These are phyloP conservation scores for Pheosia gnoma DNA, from an alignment of 2,888 invertebrate genomes.

Conservation along the genomic window DNA sequence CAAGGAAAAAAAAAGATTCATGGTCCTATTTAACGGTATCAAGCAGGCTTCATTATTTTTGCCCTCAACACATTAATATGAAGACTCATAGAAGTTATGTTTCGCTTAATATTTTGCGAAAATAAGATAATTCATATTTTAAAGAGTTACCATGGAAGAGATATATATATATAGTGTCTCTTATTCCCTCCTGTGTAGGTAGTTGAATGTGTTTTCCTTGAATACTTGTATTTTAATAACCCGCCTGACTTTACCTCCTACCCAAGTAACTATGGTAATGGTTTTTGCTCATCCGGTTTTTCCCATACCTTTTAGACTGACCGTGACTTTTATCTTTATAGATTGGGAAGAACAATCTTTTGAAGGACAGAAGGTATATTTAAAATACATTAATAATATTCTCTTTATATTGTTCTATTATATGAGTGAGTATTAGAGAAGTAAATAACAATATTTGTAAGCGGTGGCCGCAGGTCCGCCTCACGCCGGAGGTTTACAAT, in stretches of 20 bases:
- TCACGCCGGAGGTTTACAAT: too few relatives aligned
- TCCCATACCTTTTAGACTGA: not conserved
- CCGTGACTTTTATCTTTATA: not conserved
- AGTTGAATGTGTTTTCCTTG: not conserved
- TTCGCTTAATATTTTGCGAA: not conserved
- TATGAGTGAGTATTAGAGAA: too few relatives aligned
- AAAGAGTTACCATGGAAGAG: too few relatives aligned
- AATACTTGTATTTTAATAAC: not conserved
- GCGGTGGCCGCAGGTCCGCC: too few relatives aligned
- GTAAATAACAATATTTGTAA: too few relatives aligned
- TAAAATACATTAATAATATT: too few relatives aligned
- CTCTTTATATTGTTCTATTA: too few relatives aligned
- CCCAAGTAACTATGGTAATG: not conserved
- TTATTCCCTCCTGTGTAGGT: not conserved
- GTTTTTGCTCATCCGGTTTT: not conserved
- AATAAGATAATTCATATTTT: too few relatives aligned
- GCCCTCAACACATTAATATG: not conserved
- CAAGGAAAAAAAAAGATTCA: constrained; percentile 23
- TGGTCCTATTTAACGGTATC: constrained; percentile 10
- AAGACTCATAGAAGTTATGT: not conserved
- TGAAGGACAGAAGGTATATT: not conserved
- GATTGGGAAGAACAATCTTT: not conserved
- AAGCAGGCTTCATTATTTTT: not conserved
- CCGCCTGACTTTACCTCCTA: not conserved
- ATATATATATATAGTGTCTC: too few relatives aligned